A percentile compares a stretch with the other conserved stretches of the same genome.
phyloP scores from a whole-genome alignment of 2,888 invertebrate species.

The Dendrolimus pini region DNA sequence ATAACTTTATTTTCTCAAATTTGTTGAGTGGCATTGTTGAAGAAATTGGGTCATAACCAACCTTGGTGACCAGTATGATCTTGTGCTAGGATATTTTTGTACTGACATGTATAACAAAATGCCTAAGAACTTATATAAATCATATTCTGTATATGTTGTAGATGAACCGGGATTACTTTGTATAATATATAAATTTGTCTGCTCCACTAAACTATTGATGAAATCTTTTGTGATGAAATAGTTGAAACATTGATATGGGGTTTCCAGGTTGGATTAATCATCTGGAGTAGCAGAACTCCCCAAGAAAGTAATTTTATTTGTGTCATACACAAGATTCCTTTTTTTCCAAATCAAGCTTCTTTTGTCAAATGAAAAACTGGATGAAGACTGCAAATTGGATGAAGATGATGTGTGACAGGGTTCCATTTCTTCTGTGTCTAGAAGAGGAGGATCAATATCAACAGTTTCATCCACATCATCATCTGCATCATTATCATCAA shows the following conservation, averaged over 20 bases:
- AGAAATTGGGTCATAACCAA: slow-evolving; percentile 28
- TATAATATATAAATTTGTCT: slow-evolving; percentile 12
- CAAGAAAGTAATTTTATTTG: slow-evolving; percentile 30
- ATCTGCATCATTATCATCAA: slow-evolving; percentile 10
- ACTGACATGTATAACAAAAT: slow-evolving; percentile 26
- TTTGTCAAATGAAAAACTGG: slow-evolving; percentile 30
- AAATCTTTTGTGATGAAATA: slow-evolving; percentile 19
- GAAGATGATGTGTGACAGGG: slow-evolving; percentile 27
- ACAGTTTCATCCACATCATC: slow-evolving; percentile 27
- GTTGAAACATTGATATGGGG: slow-evolving; percentile 18
- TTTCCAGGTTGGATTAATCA: slow-evolving; percentile 21
- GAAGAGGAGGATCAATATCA: slow-evolving; percentile 30
- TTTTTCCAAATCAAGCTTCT: slow-evolving; percentile 32
- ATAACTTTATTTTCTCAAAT: slow-evolving; percentile 25
- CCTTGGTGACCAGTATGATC: slow-evolving; percentile 25
- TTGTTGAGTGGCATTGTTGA: slow-evolving; percentile 25
- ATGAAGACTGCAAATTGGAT: slow-evolving; percentile 14
- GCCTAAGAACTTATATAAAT: slow-evolving; percentile 13
- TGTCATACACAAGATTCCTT: slow-evolving; percentile 23
- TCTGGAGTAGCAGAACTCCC: slow-evolving; percentile 25
- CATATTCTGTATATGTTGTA: slow-evolving; percentile 14
- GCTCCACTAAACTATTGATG: slow-evolving; percentile 12
- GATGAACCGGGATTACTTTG: slow-evolving; percentile 10
- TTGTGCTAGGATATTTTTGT: slow-evolving; percentile 24
- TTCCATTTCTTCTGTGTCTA: slow-evolving; percentile 27